Base-by-base conservation (phyloP, 2,113 vertebrate genomes). In the Platysternon megacephalum region DNA sequence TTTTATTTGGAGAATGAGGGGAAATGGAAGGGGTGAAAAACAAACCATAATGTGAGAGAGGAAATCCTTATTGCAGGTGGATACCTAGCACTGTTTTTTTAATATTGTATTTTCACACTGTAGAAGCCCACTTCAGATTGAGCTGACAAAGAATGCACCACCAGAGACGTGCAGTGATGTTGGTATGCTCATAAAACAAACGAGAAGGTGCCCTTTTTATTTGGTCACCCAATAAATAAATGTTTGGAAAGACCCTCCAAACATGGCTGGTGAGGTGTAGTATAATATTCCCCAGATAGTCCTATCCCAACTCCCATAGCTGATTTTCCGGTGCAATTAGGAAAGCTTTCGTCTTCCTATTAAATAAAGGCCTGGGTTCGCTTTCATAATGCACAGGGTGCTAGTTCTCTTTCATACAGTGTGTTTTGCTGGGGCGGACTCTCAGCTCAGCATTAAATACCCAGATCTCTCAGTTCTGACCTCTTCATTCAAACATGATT, bases 121-220 rank as follows among this genome's bases (percentile, higher is more conserved):
- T 35, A 78, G 14, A 82, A 72, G 32, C 85, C 68, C 13, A 16
- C 5, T 12, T 88, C 0, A 0, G 12, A 55, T n/a, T 55, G 56
- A 51, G 90, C 42, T 82, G 53, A 80, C 8, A 90, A 32, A 26
- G 58, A 42, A 68, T 2, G 11, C 4, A 13, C 58, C 76, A 58
- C 46, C 22, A 53, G 80, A 88, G 17, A 72, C 7, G 14, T 46
- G 52, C 39, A 55, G 58, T 7, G 22, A 13, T 4, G 8, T 49
- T 1, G 22, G 48, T 0, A 44, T 0, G 0, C 8, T n/a, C 0
- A 2, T 72, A 49, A 42, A 81, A 28, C 11, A 82, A 88, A 22
- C n/a, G 11, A 61, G 21, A 49, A 29, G n/a, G 74, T 35, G 61
- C 44, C 52, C 39, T 39, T 78, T 61, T 82, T 65, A 78, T 65